These are phyloP conservation scores for Thera obeliscata DNA, from an alignment of 2,888 invertebrate genomes.

Conservation along the genomic window DNA sequence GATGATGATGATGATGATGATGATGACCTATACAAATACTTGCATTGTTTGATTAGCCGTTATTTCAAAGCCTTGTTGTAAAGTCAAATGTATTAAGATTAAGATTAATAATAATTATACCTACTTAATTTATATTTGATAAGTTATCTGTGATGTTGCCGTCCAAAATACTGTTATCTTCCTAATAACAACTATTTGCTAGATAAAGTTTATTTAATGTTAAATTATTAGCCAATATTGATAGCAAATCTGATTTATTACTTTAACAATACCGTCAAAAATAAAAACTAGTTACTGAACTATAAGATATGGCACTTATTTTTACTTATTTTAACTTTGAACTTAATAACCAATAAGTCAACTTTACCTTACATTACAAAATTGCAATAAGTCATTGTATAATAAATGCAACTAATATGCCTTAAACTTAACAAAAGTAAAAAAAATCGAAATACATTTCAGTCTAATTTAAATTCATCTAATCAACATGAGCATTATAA, in stretches of 20 bases:
- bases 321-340: neutral
- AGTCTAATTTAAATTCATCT: slow-evolving; percentile 12
- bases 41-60: neutral
- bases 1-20: too few relatives aligned
- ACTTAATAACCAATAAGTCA: slow-evolving; percentile 9
- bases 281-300: neutral
- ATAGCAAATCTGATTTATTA: slow-evolving; percentile 29
- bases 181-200: slow-evolving; percentile 14
- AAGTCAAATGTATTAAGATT: neutral
- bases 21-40: neutral
- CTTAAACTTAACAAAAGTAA: slow-evolving; percentile 14
- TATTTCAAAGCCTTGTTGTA: neutral
- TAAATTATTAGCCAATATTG: slow-evolving; percentile 33
- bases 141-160: slow-evolving; percentile 28
- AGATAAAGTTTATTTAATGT: slow-evolving; percentile 24
- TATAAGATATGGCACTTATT: slow-evolving; percentile 30
- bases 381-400: slow-evolving; percentile 2
- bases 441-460: slow-evolving; percentile 4
- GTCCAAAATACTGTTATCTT: slow-evolving; percentile 13
- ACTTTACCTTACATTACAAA: slow-evolving; percentile 8
- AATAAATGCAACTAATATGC: neutral
- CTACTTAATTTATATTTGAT: slow-evolving; percentile 12
- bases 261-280: neutral
- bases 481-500: neutral
- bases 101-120: neutral